A percentile compares a stretch with the other conserved stretches of the same genome.
Conservation (phyloP, 2,888 invertebrate genomes). For the Papilio protenor region DNA sequence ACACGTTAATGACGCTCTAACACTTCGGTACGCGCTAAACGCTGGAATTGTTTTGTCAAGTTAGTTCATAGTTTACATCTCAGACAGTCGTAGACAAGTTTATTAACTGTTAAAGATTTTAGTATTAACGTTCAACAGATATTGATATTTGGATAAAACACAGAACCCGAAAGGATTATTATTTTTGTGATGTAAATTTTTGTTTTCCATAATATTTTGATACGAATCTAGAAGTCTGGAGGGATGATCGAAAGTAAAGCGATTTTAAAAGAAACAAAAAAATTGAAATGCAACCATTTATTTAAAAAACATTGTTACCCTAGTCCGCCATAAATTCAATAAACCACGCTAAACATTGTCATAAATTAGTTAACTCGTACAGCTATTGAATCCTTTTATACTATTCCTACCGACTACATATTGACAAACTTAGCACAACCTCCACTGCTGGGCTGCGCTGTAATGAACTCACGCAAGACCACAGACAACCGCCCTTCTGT, state of each 20-base stretch:
- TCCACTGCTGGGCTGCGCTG: not conserved
- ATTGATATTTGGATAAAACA: not conserved
- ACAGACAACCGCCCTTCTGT: not conserved
- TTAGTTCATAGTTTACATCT: not conserved
- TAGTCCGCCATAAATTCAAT: not conserved
- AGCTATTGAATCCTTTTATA: not conserved
- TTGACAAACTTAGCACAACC: not conserved
- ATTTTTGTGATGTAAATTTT: not conserved
- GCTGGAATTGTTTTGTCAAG: not conserved
- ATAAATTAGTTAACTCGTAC: not conserved
- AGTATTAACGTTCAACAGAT: not conserved
- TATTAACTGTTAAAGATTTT: not conserved
- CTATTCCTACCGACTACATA: not conserved
- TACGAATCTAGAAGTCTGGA: not conserved
- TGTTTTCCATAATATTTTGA: no score
- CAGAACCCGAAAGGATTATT: not conserved
- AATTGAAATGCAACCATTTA: not conserved
- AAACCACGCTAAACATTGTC: not conserved
- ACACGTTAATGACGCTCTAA: conserved; percentile 4
- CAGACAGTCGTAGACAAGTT: not conserved
- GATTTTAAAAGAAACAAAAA: not conserved
- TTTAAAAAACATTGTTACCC: not conserved
- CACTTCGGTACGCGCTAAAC: not conserved
- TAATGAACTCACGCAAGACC: conserved; percentile 12
- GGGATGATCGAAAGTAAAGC: not conserved